phyloP scores from a whole-genome alignment of 2,888 invertebrate genomes.

The Limnephilus auricula region DNA sequence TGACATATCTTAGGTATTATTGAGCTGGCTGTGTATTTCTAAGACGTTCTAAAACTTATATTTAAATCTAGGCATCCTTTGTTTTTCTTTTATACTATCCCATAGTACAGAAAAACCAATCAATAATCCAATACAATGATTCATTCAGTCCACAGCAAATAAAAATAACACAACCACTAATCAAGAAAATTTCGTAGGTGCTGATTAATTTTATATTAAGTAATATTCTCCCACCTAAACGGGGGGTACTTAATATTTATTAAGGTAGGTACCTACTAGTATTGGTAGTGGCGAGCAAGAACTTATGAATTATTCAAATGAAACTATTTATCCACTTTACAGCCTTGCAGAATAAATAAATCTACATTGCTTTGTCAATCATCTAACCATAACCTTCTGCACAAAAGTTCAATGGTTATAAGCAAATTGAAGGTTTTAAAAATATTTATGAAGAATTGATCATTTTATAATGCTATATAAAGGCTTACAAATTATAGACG shows the following conservation, averaged over 20 bases:
- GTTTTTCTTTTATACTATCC: not conserved
- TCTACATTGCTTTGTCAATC: not conserved
- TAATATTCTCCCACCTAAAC: not conserved
- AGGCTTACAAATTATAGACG: not conserved
- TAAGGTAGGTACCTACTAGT: not conserved
- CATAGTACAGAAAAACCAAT: not conserved
- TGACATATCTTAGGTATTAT: not conserved
- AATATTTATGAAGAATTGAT: not conserved
- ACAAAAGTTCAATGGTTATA: not conserved
- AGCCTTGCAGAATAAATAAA: not conserved
- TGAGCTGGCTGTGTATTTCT: not conserved
- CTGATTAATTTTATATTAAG: not conserved
- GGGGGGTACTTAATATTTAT: not conserved
- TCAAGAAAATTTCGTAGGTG: not conserved
- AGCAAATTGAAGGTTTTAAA: not conserved
- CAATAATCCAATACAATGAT: slow-evolving; percentile 2
- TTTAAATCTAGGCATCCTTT: not conserved
- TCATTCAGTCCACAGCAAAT: not conserved
- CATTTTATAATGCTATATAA: not conserved
- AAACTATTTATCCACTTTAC: not conserved
- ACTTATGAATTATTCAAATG: not conserved
- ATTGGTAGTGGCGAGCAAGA: not conserved
- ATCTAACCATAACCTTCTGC: not conserved
- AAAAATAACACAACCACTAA: not conserved
- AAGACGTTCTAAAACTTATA: not conserved